Conservation (phyloP, 1,140 invertebrate species). For the Episyrphus balteatus region DNA sequence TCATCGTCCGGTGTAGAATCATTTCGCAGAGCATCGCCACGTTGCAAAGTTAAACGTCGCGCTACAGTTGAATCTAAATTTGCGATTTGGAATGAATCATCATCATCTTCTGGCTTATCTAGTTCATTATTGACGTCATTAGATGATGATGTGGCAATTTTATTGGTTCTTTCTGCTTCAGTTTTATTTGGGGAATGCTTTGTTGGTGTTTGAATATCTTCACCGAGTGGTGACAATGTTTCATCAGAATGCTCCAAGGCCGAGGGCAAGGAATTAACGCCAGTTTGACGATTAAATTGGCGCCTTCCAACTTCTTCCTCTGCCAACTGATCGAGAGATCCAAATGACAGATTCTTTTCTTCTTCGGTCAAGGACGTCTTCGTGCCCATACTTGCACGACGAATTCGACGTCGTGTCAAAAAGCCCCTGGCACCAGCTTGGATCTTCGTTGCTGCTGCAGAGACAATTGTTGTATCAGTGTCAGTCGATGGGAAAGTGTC, state of each 20-base stretch:
- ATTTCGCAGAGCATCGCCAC: constrained; percentile 28
- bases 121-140: background rate
- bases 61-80: constrained; percentile 22
- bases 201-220: constrained; percentile 23
- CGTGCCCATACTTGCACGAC: constrained; percentile 23
- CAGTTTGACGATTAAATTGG: too few species aligned
- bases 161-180: constrained; percentile 8
- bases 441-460: constrained; percentile 28
- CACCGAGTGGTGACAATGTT: constrained; percentile 4
- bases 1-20: constrained; percentile 30
- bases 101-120: background rate
- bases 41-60: constrained; percentile 24
- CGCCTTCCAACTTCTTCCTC: constrained; percentile 18
- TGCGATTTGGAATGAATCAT: constrained; percentile 3
- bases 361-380: constrained; percentile 18
- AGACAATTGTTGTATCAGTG: constrained; percentile 33
- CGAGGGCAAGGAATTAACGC: background rate
- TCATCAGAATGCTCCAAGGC: background rate
- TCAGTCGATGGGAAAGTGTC: constrained; percentile 28
- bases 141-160: too few species aligned
- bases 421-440: constrained; percentile 28
- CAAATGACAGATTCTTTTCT: constrained; percentile 23
- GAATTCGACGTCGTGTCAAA: constrained; percentile 18
- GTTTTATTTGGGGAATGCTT: constrained; percentile 6
- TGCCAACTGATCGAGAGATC: constrained; percentile 29